Evolutionary conservation across 2,888 invertebrate species (phyloP), one percentile per base, ranked within the genome.

Genomic region (Scrobipalpa atriplicella): DNA sequence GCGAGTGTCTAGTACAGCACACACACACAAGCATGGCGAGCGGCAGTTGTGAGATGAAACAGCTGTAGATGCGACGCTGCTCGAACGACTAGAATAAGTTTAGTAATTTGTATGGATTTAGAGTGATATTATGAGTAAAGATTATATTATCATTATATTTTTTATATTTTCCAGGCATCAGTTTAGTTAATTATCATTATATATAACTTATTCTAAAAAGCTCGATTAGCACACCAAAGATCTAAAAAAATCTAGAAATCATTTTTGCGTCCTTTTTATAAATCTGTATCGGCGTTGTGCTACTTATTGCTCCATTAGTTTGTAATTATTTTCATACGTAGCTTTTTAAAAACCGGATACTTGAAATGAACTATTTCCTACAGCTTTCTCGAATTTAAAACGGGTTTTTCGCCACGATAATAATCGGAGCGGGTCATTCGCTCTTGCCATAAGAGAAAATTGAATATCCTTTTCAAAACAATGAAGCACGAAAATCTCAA

Each of bases 81-180:
- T 52, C 52, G 5, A 56, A 11, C 54, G 21, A 56, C 75, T 70
- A 74, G 68, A 77, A 77, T 82, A 81, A 75, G 78, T 78, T 82
- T 81, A 75, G 78, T 81, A 78, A 78, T 82, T 79, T 81, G 75
- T 78, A 79, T 76, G 76, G 78, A 81, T 80, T 82, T 82, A 83
- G 71, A 76, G 86, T 87, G 89, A 88, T 89, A 89, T 87, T 89
- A 88, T 78, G 78, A 85, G 79, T 86, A 85, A 81, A 84, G 78
- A 80, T 80, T 80, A 76, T 76, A 69, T 77, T 77, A 76, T 29
- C 29, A 29, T 29, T 77, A 72, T 78, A 79, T 76, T 71, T 72
- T 67, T 66, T 71, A 70, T 71, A 68, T 68, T 66, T 64, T 69
- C 6, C 65, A 54, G 68, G 65, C 66, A 64, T 65, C 68, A 70